phyloP scores from a whole-genome alignment of 2,113 vertebrate species.

The Bucco capensis region DNA sequence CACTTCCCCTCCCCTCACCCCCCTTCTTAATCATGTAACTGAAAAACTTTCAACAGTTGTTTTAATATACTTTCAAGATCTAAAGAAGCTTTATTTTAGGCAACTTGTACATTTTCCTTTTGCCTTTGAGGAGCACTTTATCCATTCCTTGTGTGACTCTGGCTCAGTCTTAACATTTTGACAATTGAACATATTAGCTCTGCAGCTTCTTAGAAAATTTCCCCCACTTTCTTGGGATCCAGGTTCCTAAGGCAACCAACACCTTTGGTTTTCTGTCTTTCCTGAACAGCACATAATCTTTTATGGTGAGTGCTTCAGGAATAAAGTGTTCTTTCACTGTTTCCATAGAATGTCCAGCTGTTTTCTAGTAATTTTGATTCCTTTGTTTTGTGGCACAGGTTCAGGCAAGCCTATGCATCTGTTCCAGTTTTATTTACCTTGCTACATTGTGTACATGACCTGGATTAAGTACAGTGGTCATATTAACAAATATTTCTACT shows the following conservation, averaged over 20 bases:
- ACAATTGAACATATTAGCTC: neutral
- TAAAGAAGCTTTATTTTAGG: neutral
- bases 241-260: neutral
- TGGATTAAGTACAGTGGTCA: neutral
- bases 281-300: neutral
- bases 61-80: neutral
- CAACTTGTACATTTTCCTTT: neutral
- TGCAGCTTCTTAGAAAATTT: neutral
- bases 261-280: neutral
- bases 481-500: neutral
- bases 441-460: rapidly evolving
- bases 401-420: neutral
- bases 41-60: neutral
- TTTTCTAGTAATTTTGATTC: neutral
- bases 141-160: neutral
- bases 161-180: neutral
- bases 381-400: neutral
- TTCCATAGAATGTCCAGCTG: neutral
- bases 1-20: neutral
- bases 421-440: neutral
- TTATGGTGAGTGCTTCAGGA: neutral
- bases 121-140: neutral
- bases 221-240: neutral
- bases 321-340: neutral
- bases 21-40: neutral